Evolutionary conservation across 2,797 vertebrate genomes (phyloP).

Genomic region (Sus cebifrons): DNA sequence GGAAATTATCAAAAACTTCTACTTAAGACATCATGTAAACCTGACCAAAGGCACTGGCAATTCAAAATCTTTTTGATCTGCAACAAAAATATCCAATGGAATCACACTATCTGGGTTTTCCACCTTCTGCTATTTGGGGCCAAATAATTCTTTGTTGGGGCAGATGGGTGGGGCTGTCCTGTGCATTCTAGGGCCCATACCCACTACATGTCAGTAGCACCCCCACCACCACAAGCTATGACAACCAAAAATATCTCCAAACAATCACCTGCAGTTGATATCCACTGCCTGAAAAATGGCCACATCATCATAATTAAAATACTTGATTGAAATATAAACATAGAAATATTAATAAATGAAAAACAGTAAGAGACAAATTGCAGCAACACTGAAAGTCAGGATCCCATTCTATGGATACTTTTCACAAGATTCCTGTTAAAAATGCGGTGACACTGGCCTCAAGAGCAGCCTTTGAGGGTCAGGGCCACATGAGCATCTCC

Average conservation of each 20-base stretch:
- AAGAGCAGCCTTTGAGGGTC: not conserved
- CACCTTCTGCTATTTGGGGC: not conserved
- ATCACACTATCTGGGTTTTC: not conserved
- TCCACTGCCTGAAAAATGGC: not conserved
- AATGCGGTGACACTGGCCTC: not conserved
- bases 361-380: conserved; percentile 60
- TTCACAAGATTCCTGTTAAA: conserved; percentile 47
- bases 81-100: not conserved
- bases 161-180: accelerated
- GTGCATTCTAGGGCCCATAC: not conserved
- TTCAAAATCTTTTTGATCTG: not conserved
- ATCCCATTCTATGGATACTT: not conserved
- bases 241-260: conserved; percentile 5
- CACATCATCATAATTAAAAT: not conserved
- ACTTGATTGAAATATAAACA: conserved; percentile 27
- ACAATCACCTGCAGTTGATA: not conserved
- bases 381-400: not conserved
- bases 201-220: not conserved
- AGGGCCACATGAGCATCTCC: not conserved
- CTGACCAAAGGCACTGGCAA: not conserved
- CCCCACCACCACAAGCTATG: not conserved
- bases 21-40: not conserved
- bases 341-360: conserved; percentile 26
- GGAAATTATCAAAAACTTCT: not conserved
- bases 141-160: not conserved